Evolutionary conservation across 2,797 vertebrate genomes (phyloP).

Genomic region (Thunnus albacares): DNA sequence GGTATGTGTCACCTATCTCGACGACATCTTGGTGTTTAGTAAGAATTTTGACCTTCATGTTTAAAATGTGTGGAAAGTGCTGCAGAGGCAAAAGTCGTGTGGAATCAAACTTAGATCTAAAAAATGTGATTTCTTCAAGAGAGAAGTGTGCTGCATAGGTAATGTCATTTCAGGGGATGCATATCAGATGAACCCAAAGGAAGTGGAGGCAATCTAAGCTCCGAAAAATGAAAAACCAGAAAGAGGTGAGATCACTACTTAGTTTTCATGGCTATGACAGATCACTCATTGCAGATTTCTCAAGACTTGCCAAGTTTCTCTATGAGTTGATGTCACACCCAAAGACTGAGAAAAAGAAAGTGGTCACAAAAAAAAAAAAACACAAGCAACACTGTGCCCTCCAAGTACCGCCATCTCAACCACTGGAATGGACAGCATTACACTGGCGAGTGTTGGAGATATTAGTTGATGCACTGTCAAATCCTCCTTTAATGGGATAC

Average conservation of each 20-base stretch:
- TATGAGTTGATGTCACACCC: slow-evolving; percentile 16
- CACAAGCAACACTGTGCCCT: background rate
- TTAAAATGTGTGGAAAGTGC: slow-evolving; percentile 6
- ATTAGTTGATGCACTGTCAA: background rate
- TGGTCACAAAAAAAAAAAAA: too few relatives aligned
- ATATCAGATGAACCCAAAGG: slow-evolving; percentile 26
- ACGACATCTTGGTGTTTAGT: slow-evolving; percentile 16
- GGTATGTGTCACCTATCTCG: background rate
- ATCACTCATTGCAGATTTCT: slow-evolving; percentile 23
- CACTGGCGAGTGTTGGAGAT: background rate
- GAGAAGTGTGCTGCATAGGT: slow-evolving; percentile 10
- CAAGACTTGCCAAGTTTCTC: slow-evolving; percentile 7
- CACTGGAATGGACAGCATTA: background rate
- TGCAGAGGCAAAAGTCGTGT: background rate
- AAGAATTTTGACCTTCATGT: slow-evolving; percentile 13
- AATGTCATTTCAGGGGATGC: slow-evolving; percentile 7
- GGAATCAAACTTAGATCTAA: slow-evolving; percentile 23
- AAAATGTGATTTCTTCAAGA: slow-evolving; percentile 32
- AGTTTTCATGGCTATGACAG: slow-evolving; percentile 7
- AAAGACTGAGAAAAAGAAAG: slow-evolving; percentile 10
- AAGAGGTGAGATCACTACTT: slow-evolving; percentile 5
- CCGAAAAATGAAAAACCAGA: background rate
- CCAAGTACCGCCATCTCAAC: background rate
- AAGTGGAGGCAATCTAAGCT: background rate
- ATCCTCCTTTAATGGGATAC: slow-evolving; percentile 20